phyloP scores from a whole-genome alignment of 2,797 vertebrate genomes.

The Nannoperca obscura region DNA sequence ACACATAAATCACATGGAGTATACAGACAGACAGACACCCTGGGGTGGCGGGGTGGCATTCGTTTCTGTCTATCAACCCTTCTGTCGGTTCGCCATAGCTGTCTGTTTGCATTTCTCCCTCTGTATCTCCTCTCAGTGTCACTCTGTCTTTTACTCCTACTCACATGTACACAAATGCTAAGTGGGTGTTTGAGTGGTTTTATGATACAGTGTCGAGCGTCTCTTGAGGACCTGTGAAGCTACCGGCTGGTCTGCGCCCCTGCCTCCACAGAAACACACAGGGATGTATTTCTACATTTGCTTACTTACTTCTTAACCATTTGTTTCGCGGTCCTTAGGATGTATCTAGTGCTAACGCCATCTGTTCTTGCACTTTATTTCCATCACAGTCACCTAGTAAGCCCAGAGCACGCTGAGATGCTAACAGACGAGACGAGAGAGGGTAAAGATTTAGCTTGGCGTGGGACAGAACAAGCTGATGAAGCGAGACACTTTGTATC shows the following conservation, averaged over 20 bases:
- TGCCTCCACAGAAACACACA: slow-evolving; percentile 16
- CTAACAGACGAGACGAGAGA: slow-evolving; percentile 50
- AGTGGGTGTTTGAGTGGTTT: slow-evolving; percentile 72
- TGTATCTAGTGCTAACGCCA: slow-evolving; percentile 41
- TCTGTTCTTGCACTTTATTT: slow-evolving; percentile 63
- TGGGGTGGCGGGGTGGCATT: slow-evolving; percentile 33
- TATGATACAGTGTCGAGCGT: slow-evolving; percentile 43
- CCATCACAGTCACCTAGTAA: slow-evolving; percentile 51
- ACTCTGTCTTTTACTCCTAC: slow-evolving; percentile 19
- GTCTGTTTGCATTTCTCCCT: slow-evolving; percentile 55
- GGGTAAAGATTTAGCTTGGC: slow-evolving; percentile 59
- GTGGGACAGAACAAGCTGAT: slow-evolving; percentile 54
- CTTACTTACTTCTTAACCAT: slow-evolving; percentile 45
- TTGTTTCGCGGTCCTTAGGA: slow-evolving; percentile 30
- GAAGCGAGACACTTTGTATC: slow-evolving; percentile 54
- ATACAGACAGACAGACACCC: slow-evolving; percentile 36
- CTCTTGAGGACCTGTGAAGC: slow-evolving; percentile 50
- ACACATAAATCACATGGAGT: slow-evolving; percentile 47
- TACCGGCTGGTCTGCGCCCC: slow-evolving; percentile 12
- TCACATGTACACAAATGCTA: slow-evolving; percentile 60
- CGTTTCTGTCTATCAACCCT: slow-evolving; percentile 38
- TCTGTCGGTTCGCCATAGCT: slow-evolving; percentile 29
- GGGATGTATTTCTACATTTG: slow-evolving; percentile 49
- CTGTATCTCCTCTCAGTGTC: slow-evolving; percentile 23
- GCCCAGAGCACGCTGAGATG: slow-evolving; percentile 44